phyloP scores from a whole-genome alignment of 2,797 vertebrate genomes.

The Hyperoplus lanceolatus region DNA sequence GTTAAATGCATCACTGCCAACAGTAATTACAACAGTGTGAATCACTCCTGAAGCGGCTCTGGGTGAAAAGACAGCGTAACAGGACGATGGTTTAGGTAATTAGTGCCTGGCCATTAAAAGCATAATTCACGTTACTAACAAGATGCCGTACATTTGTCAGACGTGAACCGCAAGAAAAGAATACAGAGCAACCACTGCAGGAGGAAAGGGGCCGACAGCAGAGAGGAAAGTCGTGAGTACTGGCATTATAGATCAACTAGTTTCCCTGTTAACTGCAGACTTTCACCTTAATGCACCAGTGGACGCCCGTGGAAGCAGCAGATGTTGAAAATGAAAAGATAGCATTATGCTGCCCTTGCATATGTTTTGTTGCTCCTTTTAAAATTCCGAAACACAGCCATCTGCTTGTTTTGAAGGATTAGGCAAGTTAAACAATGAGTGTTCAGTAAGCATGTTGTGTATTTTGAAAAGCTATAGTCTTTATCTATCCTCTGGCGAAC shows the following conservation, averaged over 20 bases:
- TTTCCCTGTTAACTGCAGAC: slow-evolving; percentile 24
- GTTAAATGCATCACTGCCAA: slow-evolving; percentile 52
- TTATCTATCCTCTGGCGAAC: neutral
- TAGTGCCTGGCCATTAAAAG: slow-evolving; percentile 49
- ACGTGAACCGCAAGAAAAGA: slow-evolving; percentile 7
- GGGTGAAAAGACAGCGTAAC: slow-evolving; percentile 47
- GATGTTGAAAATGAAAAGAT: slow-evolving; percentile 20
- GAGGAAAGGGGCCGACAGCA: neutral
- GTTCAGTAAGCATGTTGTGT: neutral
- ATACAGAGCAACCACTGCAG: neutral
- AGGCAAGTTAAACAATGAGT: neutral
- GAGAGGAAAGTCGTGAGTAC: neutral
- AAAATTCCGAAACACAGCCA: slow-evolving; percentile 31
- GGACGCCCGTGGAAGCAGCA: slow-evolving; percentile 21
- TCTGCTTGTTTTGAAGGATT: slow-evolving; percentile 21
- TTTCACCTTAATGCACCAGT: slow-evolving; percentile 33
- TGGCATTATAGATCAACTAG: slow-evolving; percentile 35
- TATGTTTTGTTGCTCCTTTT: slow-evolving; percentile 13
- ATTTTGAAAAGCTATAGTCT: neutral
- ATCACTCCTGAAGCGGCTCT: slow-evolving; percentile 24
- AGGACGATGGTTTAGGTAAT: slow-evolving; percentile 52
- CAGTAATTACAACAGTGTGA: slow-evolving; percentile 52
- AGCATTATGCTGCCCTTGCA: slow-evolving; percentile 17
- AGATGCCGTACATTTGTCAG: slow-evolving; percentile 21
- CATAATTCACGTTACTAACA: slow-evolving; percentile 46